Conservation (phyloP, 2,888 invertebrate species). For the Cactoblastis cactorum region DNA sequence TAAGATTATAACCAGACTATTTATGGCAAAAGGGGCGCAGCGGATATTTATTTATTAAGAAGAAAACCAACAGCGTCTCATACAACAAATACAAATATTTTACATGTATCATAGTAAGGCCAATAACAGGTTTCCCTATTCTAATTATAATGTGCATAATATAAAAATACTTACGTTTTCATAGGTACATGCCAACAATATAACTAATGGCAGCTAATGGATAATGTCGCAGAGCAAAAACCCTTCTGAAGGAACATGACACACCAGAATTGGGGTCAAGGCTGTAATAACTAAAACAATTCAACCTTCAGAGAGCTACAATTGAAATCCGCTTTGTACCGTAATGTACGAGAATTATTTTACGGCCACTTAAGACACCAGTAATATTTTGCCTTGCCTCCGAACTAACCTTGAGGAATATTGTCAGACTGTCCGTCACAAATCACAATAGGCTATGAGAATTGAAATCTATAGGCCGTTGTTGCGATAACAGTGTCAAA, state of each 20-base stretch:
- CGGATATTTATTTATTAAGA: too few species aligned
- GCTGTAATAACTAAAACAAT: slow-evolving; percentile 24
- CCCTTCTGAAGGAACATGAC: background rate
- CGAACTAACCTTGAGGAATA: slow-evolving; percentile 24
- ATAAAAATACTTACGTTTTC: too few species aligned
- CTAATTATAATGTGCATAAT: too few species aligned
- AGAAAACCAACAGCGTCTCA: too few species aligned
- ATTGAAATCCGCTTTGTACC: slow-evolving; percentile 13
- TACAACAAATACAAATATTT: too few species aligned
- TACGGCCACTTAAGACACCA: slow-evolving; percentile 12
- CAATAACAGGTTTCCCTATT: too few species aligned
- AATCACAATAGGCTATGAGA: slow-evolving; percentile 23
- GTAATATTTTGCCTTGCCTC: slow-evolving; percentile 23
- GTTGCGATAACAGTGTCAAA: slow-evolving; percentile 30
- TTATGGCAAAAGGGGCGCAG: too few species aligned
- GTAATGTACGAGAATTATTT: background rate
- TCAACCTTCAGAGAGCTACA: slow-evolving; percentile 11
- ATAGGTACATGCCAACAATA: slow-evolving; percentile 21
- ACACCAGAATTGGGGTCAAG: slow-evolving; percentile 43
- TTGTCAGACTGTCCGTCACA: slow-evolving; percentile 20
- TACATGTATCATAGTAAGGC: too few species aligned
- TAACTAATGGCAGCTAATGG: slow-evolving; percentile 2
- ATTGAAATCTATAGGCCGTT: slow-evolving; percentile 27
- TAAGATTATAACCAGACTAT: too few species aligned
- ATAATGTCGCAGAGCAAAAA: background rate